Percentiles rank a stretch among this genome's conserved stretches.
Evolutionary conservation across 1,140 invertebrate species (phyloP).

Genomic region (Lasioglossum baleicum): DNA sequence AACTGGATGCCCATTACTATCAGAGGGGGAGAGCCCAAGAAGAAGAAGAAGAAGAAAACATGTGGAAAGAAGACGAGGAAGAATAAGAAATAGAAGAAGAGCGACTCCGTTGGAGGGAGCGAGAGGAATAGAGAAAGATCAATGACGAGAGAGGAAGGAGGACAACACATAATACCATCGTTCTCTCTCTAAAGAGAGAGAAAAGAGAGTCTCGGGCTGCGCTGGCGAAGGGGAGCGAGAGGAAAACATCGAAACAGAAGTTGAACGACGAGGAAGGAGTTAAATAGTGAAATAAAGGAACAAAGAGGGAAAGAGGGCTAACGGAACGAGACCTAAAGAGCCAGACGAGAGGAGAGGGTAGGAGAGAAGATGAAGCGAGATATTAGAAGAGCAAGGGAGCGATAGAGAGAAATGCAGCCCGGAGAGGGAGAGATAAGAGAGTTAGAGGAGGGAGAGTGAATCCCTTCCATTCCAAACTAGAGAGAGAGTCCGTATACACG

Average conservation of each 20-base stretch:
- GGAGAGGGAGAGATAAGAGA: constrained; percentile 6
- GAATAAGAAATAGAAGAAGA: too few species aligned
- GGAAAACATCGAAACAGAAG: constrained; percentile 27
- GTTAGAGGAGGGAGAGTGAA: constrained; percentile 28
- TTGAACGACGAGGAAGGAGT: constrained; percentile 26
- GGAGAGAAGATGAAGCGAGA: background rate
- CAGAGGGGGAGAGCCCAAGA: background rate
- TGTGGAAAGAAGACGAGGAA: too few species aligned
- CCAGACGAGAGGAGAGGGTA: background rate
- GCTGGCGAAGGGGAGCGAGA: constrained; percentile 4
- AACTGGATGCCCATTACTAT: background rate
- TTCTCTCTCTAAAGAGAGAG: too few species aligned
- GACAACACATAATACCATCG: background rate
- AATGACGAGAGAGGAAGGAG: constrained; percentile 5
- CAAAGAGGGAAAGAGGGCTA: constrained; percentile 8
- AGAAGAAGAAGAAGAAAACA: background rate
- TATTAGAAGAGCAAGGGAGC: constrained; percentile 18
- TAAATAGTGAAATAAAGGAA: constrained; percentile 38
- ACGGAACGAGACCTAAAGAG: constrained; percentile 13
- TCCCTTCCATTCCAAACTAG: constrained; percentile 37
- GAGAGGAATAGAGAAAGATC: background rate
- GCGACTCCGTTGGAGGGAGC: too few species aligned
- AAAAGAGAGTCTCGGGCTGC: too few species aligned
- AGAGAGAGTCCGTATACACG: constrained; percentile 55
- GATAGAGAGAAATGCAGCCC: background rate